Conservation (phyloP, 1,140 invertebrate species). For the Brachionus rotundiformis region DNA sequence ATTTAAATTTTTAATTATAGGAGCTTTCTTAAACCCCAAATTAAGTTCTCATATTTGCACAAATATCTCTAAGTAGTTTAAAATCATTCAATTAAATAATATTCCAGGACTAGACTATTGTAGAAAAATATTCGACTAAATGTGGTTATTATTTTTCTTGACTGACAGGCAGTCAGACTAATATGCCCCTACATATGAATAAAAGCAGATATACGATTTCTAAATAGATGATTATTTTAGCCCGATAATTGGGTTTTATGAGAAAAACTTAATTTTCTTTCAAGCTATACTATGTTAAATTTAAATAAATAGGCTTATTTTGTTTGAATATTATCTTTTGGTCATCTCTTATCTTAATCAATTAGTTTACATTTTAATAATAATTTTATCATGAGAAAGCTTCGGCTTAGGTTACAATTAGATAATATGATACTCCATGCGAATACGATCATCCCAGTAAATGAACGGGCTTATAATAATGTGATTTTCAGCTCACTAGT, state of each 20-base stretch:
- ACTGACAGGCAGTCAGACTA: conserved; percentile 35
- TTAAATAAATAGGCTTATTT: not conserved
- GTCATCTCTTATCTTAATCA: conserved; percentile 21
- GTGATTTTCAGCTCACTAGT: not conserved
- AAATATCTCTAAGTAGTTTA: not conserved
- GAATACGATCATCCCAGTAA: not conserved
- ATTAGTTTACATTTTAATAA: not conserved
- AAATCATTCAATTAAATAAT: conserved; percentile 15
- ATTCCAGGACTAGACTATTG: conserved; percentile 23
- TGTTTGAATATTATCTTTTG: conserved; percentile 1
- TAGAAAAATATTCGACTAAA: not conserved
- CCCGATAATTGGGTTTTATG: not conserved
- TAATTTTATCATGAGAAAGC: not conserved
- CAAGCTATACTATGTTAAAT: not conserved
- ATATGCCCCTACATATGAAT: not conserved
- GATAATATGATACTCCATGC: not conserved
- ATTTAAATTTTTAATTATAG: not conserved
- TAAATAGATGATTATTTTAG: conserved; percentile 44
- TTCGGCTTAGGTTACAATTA: not conserved
- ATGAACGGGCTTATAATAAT: not conserved
- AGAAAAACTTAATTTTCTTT: not conserved
- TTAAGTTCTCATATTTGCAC: not conserved
- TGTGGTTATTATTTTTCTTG: not conserved
- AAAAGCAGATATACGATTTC: conserved; percentile 20
- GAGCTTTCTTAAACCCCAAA: not conserved